These are phyloP conservation scores for Sussaba pulchella DNA, from an alignment of 2,888 invertebrate species.

Conservation along the genomic window DNA sequence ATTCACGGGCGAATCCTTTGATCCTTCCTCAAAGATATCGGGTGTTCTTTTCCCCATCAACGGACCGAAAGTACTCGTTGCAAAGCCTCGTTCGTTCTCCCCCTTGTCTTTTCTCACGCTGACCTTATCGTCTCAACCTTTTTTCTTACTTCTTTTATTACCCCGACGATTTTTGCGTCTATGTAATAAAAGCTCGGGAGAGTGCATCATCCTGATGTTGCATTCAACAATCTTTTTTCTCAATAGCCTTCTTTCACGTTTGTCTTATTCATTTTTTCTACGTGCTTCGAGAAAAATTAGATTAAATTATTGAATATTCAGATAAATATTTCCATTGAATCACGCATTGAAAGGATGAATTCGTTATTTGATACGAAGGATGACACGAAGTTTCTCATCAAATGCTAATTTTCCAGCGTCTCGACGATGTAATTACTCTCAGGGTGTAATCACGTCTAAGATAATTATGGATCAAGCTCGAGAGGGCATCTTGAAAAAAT, in stretches of 20 bases:
- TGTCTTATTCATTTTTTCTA: background rate
- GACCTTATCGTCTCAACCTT: slow-evolving; percentile 33
- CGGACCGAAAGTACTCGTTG: slow-evolving; percentile 59
- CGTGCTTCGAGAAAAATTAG: background rate
- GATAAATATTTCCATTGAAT: slow-evolving; percentile 2
- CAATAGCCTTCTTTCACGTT: background rate
- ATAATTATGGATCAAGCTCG: no score
- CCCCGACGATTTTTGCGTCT: background rate
- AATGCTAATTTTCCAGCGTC: background rate
- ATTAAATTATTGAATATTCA: background rate
- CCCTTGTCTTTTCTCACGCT: slow-evolving; percentile 17
- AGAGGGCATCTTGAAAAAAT: no score
- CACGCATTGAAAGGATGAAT: slow-evolving; percentile 3
- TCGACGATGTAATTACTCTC: background rate
- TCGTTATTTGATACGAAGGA: background rate
- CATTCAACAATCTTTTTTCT: background rate
- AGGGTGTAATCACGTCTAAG: no score
- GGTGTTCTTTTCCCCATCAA: slow-evolving; percentile 70
- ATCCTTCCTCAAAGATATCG: slow-evolving; percentile 69
- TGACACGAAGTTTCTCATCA: background rate
- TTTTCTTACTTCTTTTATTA: slow-evolving; percentile 3
- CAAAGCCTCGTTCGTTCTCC: slow-evolving; percentile 53
- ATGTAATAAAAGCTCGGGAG: background rate
- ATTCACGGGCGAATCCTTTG: slow-evolving; percentile 67
- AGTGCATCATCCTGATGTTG: slow-evolving; percentile 12